phyloP scores from a whole-genome alignment of 2,797 vertebrate species.

The Galago senegalensis region DNA sequence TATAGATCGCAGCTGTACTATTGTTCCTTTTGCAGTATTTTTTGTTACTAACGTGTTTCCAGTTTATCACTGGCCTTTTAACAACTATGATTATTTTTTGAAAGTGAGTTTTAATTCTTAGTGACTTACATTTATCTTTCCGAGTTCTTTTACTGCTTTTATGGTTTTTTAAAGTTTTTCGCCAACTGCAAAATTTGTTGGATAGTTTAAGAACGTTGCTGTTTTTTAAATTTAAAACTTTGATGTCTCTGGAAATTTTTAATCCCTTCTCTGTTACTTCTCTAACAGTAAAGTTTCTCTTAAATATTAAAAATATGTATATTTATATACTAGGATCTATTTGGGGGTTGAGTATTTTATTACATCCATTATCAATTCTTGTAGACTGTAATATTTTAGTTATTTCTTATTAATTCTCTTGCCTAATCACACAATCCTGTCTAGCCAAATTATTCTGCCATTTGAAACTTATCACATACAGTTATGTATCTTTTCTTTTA shows the following conservation, averaged over 20 bases:
- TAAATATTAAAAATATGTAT: background rate
- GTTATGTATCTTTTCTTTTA: background rate
- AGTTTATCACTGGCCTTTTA: background rate
- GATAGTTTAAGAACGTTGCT: background rate
- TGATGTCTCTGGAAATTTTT: background rate
- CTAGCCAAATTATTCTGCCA: background rate
- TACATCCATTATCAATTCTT: background rate
- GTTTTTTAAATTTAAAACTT: background rate
- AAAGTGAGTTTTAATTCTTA: conserved; percentile 15
- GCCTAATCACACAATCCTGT: background rate
- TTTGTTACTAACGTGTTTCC: background rate
- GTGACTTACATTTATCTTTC: background rate
- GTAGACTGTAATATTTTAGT: background rate
- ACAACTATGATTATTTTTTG: background rate
- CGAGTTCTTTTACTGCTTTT: conserved; percentile 13
- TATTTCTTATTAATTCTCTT: background rate
- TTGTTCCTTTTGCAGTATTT: background rate
- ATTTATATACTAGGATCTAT: background rate
- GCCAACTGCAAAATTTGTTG: background rate
- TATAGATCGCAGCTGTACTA: background rate
- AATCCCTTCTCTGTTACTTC: background rate
- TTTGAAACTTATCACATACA: background rate
- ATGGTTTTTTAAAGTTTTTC: background rate
- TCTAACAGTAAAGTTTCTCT: background rate
- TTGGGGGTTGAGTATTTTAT: background rate